Evolutionary conservation across 2,113 vertebrate species (phyloP).

Genomic region (Tor tambroides): DNA sequence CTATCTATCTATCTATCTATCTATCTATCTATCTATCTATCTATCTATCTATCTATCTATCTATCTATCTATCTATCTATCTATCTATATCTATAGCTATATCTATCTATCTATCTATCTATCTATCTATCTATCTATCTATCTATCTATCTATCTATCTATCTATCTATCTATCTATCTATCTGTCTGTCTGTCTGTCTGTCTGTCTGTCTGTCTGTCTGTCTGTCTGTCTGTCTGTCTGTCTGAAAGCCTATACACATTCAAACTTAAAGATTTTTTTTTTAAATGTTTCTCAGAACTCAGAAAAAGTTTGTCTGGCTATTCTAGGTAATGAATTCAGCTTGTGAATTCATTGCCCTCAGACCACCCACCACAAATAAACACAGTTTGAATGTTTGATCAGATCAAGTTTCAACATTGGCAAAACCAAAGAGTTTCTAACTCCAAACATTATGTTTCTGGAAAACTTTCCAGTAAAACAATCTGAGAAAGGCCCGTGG

Average conservation of each 20-base stretch:
- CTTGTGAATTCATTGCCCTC: background rate
- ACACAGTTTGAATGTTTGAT: background rate
- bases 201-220: background rate
- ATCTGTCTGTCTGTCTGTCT: background rate
- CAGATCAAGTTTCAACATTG: constrained; percentile 9
- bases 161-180: too few relatives aligned
- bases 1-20: too few relatives aligned
- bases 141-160: too few relatives aligned
- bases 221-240: background rate
- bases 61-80: too few relatives aligned
- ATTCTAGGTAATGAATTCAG: background rate
- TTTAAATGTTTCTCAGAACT: too few relatives aligned
- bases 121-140: too few relatives aligned
- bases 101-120: too few relatives aligned
- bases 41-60: too few relatives aligned
- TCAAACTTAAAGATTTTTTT: too few relatives aligned
- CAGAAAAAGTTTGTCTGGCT: background rate
- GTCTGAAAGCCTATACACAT: too few relatives aligned
- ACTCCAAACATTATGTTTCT: background rate
- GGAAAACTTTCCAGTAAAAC: constrained; percentile 9
- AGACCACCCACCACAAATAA: background rate
- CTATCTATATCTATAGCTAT: too few relatives aligned
- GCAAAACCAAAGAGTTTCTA: background rate
- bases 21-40: too few relatives aligned
- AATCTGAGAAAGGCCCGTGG: background rate